Evolutionary conservation across 2,797 vertebrate species (phyloP), one percentile per base, ranked within the genome.

Genomic region (Scomberomorus guttatus): DNA sequence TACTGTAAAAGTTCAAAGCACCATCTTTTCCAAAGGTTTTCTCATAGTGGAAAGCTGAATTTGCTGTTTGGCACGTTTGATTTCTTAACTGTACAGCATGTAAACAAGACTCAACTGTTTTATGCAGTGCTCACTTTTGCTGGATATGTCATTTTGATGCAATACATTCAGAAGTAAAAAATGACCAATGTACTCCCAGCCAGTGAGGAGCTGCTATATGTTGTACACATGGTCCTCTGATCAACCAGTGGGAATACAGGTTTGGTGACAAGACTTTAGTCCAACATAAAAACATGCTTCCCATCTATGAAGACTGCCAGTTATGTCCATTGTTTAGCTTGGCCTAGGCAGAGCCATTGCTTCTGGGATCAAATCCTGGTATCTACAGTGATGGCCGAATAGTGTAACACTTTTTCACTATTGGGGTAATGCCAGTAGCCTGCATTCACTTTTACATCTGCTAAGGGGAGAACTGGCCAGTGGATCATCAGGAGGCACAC

Each of bases 1-100:
- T 57, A 48, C 42, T 64, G 60, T 65, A 52, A 50, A 65, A 34
- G 54, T 78, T 58, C 54, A 58, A 78, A 78, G 60, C 12, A 12
- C 12, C 6, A 1, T 46, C 4, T 17, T 18, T 17, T 46, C 7
- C 44, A 46, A 57, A 50, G 46, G 17, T 39, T 27, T 32, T 52
- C 51, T 56, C 25, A 8, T 57, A n/a, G 75, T 57, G 29, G 55
- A 51, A 52, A 57, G 59, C 66, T 57, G 59, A 51, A 59, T 63
- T 48, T 14, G 17, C 56, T 32, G 20, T 60, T 68, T 29, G 27
- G 6, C 50, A 54, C n/a, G 14, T 27, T 63, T 44, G 51, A 56
- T 48, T 56, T 25, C 37, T 66, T 24, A 58, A 5, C 57, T 39
- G 13, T 51, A 54, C 25, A 39, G 8, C 1, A 5, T 50, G 61